Evolutionary conservation across 2,888 invertebrate genomes (phyloP).

Genomic region (Apodemia zela): DNA sequence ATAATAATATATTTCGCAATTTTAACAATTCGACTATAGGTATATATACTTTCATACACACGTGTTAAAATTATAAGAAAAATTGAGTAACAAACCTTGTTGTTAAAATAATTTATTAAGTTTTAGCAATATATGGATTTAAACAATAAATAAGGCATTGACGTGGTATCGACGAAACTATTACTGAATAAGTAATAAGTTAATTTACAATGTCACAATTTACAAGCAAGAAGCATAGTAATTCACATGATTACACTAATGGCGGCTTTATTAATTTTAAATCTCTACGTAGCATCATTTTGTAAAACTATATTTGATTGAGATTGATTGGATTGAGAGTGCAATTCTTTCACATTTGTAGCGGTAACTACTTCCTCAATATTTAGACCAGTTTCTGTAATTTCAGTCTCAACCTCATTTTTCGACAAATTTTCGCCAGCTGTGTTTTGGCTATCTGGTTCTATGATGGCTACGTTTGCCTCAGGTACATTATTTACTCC

Average conservation of each 20-base stretch:
- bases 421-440: constrained; percentile 26
- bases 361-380: constrained; percentile 37
- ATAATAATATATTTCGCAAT: background rate
- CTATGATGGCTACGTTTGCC: constrained; percentile 40
- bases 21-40: background rate
- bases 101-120: constrained; percentile 77
- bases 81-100: constrained; percentile 39
- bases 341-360: constrained; percentile 35
- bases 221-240: constrained; percentile 62
- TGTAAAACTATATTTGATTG: constrained; percentile 34
- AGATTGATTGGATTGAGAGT: constrained; percentile 27
- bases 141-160: constrained; percentile 77
- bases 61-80: background rate
- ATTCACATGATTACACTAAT: constrained; percentile 65
- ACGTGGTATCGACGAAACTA: constrained; percentile 72
- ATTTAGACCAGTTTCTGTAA: constrained; percentile 39
- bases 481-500: constrained; percentile 49
- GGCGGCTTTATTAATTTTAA: constrained; percentile 62
- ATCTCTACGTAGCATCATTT: constrained; percentile 39
- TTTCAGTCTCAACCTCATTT: constrained; percentile 36
- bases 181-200: constrained; percentile 59
- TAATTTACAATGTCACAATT: constrained; percentile 59
- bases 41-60: background rate
- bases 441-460: constrained; percentile 31
- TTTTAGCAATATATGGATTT: constrained; percentile 71